Evolutionary conservation across 2,888 invertebrate species (phyloP), one percentile per base, ranked within the genome.

Genomic region (Blomia tropicalis): DNA sequence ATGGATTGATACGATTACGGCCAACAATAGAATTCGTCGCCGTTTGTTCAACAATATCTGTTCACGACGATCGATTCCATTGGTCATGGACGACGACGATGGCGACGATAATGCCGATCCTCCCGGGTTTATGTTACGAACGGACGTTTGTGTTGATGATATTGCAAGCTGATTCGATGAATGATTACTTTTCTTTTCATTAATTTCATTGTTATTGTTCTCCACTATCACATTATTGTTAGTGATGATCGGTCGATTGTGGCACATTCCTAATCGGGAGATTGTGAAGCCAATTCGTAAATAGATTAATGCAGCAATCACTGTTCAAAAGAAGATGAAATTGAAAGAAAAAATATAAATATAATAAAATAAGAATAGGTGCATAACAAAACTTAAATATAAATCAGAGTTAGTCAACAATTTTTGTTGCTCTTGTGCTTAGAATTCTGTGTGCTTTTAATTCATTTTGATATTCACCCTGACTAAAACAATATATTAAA

Each of bases 1-100:
- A 68, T 76, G 76, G 29, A 73, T 70, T 11, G 73, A 69, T 14
- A 76, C 74, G 3, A 76, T 75, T 3, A 74, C 67, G 22, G 75
- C 71, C 23, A 77, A 69, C 72, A 77, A 74, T 1, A 59, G 59
- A 27, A 59, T 59, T 11, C 59, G 43, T 4, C 59, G 44, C 5
- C 59, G 1, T 22, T 59, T 59, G 29, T 59, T 43, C n/a, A 44
- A 31, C 7, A 27, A 59, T 1, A 71, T 69, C 59, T 75, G 74
- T 43, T 71, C 70, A 25, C 70, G 68, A 54, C 72, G 70, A 68
- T 76, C 75, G 17, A 36, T 36, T 36, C 17, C 7, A 7, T 11
- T 11, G 17, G 7, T 36, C 36, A 11, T 17, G 7, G 17, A 7
- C 36, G 36, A 36, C 17, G 7, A 7, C 17, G 36, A 36, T 11